Evolutionary conservation across 2,888 invertebrate genomes (phyloP).

Genomic region (Polyommatus icarus): DNA sequence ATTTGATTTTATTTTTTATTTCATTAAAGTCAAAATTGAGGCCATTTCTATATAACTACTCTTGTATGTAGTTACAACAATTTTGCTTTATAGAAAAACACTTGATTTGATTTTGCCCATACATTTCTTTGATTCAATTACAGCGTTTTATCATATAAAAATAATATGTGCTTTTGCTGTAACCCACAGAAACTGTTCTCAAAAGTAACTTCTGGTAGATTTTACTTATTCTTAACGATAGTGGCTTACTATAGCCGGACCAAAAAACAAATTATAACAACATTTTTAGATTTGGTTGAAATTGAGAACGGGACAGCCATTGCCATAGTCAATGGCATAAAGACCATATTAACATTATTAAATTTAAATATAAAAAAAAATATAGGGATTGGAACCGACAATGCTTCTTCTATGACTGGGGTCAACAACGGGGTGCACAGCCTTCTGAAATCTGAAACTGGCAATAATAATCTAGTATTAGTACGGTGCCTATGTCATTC

Average conservation of each 20-base stretch:
- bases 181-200: too few species aligned
- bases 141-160: too few species aligned
- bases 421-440: slow-evolving; percentile 45
- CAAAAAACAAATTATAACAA: slow-evolving; percentile 36
- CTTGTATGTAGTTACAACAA: too few species aligned
- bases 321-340: slow-evolving; percentile 38
- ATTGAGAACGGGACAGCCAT: slow-evolving; percentile 42
- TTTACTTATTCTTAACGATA: too few species aligned
- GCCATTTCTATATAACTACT: too few species aligned
- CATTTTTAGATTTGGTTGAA: slow-evolving; percentile 40
- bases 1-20: too few species aligned
- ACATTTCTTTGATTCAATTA: too few species aligned
- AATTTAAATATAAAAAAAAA: slow-evolving; percentile 39
- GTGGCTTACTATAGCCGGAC: slow-evolving; percentile 36
- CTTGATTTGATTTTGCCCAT: too few species aligned
- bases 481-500: slow-evolving; percentile 45
- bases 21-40: too few species aligned
- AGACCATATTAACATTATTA: slow-evolving; percentile 9
- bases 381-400: slow-evolving; percentile 48
- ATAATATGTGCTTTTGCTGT: too few species aligned
- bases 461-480: slow-evolving; percentile 43
- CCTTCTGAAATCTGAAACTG: slow-evolving; percentile 43
- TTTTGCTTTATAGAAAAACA: too few species aligned
- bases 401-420: slow-evolving; percentile 51
- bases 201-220: too few species aligned